A percentile compares a stretch with the other conserved stretches of the same genome.
phyloP scores from a whole-genome alignment of 2,888 invertebrate genomes.

The Prosopocoilus inquinatus region DNA sequence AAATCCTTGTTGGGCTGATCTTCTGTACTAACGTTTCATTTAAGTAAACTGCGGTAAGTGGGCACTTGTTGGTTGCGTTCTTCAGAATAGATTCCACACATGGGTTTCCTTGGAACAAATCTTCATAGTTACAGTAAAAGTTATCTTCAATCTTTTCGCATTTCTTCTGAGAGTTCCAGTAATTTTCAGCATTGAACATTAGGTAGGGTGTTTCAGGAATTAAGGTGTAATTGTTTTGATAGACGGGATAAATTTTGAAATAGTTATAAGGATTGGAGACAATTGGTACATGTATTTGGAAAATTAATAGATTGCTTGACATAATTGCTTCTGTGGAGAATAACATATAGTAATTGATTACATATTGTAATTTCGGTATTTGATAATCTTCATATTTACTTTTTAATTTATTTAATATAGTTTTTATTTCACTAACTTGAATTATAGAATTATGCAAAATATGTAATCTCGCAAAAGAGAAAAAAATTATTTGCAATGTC shows the following conservation, averaged over 20 bases:
- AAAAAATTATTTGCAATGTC: slow-evolving; percentile 2
- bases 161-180: slow-evolving; percentile 6
- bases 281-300: slow-evolving; percentile 13
- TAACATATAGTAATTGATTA: slow-evolving; percentile 7
- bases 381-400: not conserved
- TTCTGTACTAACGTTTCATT: slow-evolving; percentile 1
- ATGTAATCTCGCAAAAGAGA: slow-evolving; percentile 7
- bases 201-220: slow-evolving; percentile 12
- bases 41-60: not conserved
- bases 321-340: not conserved
- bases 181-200: slow-evolving; percentile 5
- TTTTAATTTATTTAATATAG: slow-evolving; percentile 5
- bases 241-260: slow-evolving; percentile 4
- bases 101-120: slow-evolving; percentile 2
- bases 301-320: slow-evolving; percentile 2
- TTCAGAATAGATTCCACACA: not conserved
- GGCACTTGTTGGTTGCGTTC: not conserved
- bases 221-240: slow-evolving; percentile 6
- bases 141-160: slow-evolving; percentile 1
- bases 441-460: slow-evolving; percentile 6
- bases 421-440: not conserved
- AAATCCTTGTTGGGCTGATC: not conserved
- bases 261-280: slow-evolving; percentile 6
- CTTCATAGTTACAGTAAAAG: not conserved
- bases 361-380: no score